phyloP scores from a whole-genome alignment of 2,113 vertebrate genomes.

The Thermophis baileyi region DNA sequence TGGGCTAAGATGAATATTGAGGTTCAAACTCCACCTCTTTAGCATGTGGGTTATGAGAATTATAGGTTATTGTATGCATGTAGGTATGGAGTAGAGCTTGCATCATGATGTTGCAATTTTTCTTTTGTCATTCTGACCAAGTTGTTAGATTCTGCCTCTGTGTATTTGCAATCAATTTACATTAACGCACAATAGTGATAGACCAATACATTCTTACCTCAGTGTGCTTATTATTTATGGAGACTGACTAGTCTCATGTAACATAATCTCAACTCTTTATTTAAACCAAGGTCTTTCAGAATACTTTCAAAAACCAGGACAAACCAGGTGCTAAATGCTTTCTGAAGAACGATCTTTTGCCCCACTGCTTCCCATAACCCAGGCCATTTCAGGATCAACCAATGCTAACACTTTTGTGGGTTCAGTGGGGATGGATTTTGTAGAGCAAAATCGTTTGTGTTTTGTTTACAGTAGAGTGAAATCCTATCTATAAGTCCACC shows the following conservation, averaged over 20 bases:
- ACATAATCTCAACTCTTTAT: not conserved
- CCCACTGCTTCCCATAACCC: not conserved
- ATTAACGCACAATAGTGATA: not conserved
- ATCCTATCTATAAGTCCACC: not conserved
- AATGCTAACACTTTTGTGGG: not conserved
- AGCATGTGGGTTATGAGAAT: not conserved
- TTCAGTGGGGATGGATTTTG: not conserved
- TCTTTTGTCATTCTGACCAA: not conserved
- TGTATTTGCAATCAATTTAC: not conserved
- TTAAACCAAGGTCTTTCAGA: not conserved
- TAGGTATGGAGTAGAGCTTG: not conserved
- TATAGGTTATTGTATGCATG: not conserved
- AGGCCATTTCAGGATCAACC: not conserved
- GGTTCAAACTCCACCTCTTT: not conserved
- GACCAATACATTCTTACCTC: not conserved
- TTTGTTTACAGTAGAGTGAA: not conserved
- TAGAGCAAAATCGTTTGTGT: not conserved
- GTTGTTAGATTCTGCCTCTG: not conserved
- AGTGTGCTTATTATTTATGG: not conserved
- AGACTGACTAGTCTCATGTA: not conserved
- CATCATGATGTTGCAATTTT: not conserved
- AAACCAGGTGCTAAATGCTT: not conserved
- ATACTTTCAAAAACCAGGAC: not conserved
- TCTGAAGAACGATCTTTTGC: not conserved
- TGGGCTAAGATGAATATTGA: not conserved